Conservation (phyloP, 1,140 invertebrate genomes). For the Bilobella aurantiaca region DNA sequence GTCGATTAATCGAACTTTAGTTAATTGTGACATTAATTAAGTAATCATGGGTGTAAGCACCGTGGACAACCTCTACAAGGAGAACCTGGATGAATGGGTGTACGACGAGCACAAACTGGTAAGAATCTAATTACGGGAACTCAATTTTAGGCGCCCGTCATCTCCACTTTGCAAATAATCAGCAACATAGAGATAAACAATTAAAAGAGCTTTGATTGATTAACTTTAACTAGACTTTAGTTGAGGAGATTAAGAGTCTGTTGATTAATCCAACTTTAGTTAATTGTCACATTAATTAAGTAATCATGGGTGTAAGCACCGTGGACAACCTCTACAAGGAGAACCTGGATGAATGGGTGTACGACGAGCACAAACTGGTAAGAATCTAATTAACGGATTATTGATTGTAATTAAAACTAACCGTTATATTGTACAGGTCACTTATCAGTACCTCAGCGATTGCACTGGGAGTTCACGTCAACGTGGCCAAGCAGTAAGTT, state of each 20-base stretch:
- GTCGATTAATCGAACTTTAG: no score
- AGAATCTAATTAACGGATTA: conserved; percentile 4
- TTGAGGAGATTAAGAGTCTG: no score
- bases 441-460: conserved; percentile 32
- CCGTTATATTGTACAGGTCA: conserved; percentile 23
- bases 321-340: conserved; percentile 19
- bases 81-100: conserved; percentile 26
- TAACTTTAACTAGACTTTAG: no score
- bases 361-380: conserved; percentile 30
- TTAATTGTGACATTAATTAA: no score
- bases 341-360: conserved; percentile 25
- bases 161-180: no score
- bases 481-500: conserved; percentile 35
- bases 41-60: neutral
- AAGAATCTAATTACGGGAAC: conserved; percentile 9
- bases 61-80: conserved; percentile 15
- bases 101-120: conserved; percentile 30
- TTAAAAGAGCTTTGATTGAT: no score
- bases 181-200: no score
- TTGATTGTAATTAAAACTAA: no score
- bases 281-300: no score
- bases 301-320: neutral
- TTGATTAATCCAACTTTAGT: no score
- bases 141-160: no score
- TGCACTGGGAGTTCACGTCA: conserved; percentile 33